Conservation (phyloP, 2,888 invertebrate genomes). For the Perizoma affinitatum region DNA sequence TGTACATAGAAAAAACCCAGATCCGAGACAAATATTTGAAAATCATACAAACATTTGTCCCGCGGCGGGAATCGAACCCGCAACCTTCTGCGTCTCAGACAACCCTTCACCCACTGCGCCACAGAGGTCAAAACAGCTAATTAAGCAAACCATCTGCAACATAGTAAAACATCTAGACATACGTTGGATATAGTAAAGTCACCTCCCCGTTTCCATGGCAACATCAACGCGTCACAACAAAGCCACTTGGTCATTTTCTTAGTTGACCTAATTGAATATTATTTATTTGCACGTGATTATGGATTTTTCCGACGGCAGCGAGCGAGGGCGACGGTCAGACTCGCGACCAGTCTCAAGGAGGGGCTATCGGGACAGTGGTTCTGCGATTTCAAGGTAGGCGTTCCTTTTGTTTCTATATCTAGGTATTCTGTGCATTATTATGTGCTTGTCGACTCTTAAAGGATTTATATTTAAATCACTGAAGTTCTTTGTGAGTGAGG, state of each 20-base stretch:
- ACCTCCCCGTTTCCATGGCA: constrained; percentile 54
- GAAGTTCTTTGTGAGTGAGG: too few species aligned
- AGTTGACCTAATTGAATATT: constrained; percentile 55
- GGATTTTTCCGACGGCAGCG: constrained; percentile 75
- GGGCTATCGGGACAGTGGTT: constrained; percentile 68
- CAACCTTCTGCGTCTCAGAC: too few species aligned
- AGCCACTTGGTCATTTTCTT: constrained; percentile 57
- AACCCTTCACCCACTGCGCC: too few species aligned
- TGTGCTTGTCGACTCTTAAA: too few species aligned
- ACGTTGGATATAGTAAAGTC: not conserved
- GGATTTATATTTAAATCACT: too few species aligned
- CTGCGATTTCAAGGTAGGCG: constrained; percentile 64
- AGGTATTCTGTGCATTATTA: not conserved
- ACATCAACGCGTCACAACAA: constrained; percentile 62
- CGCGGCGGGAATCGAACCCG: too few species aligned
- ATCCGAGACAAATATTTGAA: too few species aligned
- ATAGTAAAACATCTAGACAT: too few species aligned
- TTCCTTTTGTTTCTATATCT: not conserved
- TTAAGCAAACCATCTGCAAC: too few species aligned
- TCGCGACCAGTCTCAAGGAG: constrained; percentile 72
- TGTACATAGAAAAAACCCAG: too few species aligned
- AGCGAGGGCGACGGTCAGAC: constrained; percentile 57
- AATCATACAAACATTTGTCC: too few species aligned
- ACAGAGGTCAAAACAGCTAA: too few species aligned
- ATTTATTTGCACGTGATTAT: constrained; percentile 54